Conservation (phyloP, 2,888 invertebrate genomes). For the Drosophila meridionalis region DNA sequence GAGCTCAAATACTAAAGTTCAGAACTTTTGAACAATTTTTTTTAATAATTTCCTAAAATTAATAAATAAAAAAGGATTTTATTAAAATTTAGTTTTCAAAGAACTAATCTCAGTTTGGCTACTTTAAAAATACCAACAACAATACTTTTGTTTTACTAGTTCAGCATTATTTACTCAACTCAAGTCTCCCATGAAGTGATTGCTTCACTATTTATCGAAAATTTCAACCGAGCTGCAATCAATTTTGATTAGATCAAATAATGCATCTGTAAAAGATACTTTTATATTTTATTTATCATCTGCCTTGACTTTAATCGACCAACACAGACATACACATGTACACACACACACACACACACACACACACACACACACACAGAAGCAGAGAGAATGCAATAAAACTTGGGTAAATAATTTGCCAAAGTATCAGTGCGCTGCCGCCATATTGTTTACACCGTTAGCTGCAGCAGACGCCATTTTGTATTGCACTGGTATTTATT, state of each 20-base stretch:
- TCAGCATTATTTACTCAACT: not conserved
- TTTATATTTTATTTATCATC: not conserved
- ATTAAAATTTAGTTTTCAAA: not conserved
- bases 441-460: constrained; percentile 44
- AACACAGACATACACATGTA: not conserved
- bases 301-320: not conserved
- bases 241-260: not conserved
- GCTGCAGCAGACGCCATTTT: constrained; percentile 42
- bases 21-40: too few species aligned
- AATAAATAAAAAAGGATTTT: too few species aligned
- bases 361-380: not conserved
- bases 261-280: not conserved
- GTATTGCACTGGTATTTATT: constrained; percentile 61
- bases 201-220: not conserved
- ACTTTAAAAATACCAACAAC: not conserved
- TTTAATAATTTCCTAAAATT: too few species aligned
- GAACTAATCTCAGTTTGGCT: not conserved
- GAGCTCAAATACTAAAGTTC: too few species aligned
- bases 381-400: constrained; percentile 49
- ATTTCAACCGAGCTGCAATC: not conserved
- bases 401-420: constrained; percentile 50
- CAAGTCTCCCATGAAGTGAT: not conserved
- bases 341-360: not conserved
- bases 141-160: not conserved
- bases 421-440: constrained; percentile 14